These are phyloP conservation scores for Buceros bicornis DNA, from an alignment of 2,797 vertebrate species.

Conservation along the genomic window DNA sequence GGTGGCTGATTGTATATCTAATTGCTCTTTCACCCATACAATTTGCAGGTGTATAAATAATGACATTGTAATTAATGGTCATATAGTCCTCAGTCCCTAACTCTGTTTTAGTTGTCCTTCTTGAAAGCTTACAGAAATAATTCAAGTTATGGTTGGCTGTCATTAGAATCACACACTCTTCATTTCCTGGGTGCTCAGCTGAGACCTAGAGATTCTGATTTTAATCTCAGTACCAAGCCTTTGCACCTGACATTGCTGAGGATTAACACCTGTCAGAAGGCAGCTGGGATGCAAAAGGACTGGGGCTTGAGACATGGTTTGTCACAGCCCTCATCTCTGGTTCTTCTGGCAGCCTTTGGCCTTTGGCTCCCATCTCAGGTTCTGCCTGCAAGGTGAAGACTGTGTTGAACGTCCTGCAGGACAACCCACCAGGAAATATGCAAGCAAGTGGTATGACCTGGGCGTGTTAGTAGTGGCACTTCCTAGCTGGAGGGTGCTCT, in stretches of 20 bases:
- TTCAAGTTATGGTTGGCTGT: neutral
- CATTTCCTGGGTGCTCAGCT: neutral
- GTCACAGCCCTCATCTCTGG: neutral
- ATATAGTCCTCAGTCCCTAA: neutral
- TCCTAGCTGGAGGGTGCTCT: neutral
- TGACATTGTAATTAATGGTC: neutral
- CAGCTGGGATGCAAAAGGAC: neutral
- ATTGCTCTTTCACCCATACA: neutral
- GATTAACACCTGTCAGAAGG: neutral
- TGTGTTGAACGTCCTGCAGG: rapidly evolving
- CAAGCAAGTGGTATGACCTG: neutral
- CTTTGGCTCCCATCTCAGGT: neutral
- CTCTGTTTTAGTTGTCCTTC: neutral
- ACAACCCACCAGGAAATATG: neutral
- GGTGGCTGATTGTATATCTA: neutral
- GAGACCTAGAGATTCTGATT: neutral
- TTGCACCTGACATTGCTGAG: neutral
- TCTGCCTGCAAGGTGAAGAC: neutral
- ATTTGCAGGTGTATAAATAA: neutral
- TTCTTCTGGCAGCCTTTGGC: neutral
- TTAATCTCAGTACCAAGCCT: neutral
- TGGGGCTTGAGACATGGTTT: rapidly evolving
- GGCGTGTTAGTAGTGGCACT: neutral
- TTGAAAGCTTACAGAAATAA: neutral
- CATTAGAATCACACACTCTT: neutral